Percentiles rank a stretch among this genome's conserved stretches.
phyloP scores from a whole-genome alignment of 2,888 invertebrate genomes.

The Caenorhabditis sinica region DNA sequence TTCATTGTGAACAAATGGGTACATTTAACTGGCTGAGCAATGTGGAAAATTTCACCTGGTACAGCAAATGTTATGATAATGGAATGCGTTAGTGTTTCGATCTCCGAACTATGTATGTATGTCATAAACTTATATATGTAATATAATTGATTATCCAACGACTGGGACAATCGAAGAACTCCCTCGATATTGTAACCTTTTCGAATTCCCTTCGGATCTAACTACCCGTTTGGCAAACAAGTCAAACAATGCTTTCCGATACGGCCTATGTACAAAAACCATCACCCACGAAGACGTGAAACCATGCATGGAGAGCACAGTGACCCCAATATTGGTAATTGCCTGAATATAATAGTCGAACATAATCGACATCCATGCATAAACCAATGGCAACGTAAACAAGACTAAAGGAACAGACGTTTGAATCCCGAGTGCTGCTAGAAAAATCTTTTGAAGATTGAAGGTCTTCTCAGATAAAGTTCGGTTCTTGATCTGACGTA shows the following conservation, averaged over 20 bases:
- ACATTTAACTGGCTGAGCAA: neutral
- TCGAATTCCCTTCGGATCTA: neutral
- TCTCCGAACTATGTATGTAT: no score
- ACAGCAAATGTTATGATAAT: no score
- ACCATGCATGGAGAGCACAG: neutral
- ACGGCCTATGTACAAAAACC: constrained; percentile 8
- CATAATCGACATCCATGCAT: neutral
- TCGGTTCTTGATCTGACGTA: neutral
- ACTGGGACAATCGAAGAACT: neutral
- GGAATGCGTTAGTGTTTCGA: no score
- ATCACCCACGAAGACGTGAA: neutral
- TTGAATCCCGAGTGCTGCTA: neutral
- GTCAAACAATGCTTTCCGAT: neutral
- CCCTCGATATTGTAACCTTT: neutral
- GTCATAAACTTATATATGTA: neutral
- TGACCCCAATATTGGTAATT: neutral
- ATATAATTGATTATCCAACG: neutral
- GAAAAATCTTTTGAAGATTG: constrained; percentile 3
- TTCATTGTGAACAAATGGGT: neutral
- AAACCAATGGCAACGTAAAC: neutral
- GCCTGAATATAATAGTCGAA: constrained; percentile 8
- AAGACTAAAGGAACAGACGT: neutral
- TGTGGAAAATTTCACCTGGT: no score
- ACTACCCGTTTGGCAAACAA: neutral
- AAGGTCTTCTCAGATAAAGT: constrained; percentile 5